Conservation (phyloP, 2,113 vertebrate species). For the Limanda limanda region DNA sequence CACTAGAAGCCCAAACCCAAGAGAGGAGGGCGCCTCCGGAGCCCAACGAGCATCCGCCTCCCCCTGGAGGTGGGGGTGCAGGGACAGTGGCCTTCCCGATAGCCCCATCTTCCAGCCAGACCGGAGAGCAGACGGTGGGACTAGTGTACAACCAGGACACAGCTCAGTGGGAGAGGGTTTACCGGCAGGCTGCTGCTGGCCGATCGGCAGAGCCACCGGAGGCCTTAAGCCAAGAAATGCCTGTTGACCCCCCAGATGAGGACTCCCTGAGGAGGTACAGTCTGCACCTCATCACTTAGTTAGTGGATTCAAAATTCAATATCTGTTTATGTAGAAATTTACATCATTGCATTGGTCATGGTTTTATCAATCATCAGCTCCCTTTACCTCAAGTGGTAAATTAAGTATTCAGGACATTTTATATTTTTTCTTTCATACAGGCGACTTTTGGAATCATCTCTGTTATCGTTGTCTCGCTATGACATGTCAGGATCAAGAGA, state of each 20-base stretch:
- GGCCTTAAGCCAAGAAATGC: conserved; percentile 98
- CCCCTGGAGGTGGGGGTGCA: conserved; percentile 68
- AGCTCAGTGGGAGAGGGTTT: conserved; percentile 95
- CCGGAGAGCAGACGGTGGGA: conserved; percentile 92
- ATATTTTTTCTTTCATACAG: conserved; percentile 78
- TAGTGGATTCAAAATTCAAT: too few species aligned
- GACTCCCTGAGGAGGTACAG: conserved; percentile 95
- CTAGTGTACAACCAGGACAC: conserved; percentile 98
- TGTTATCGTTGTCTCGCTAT: conserved; percentile 95
- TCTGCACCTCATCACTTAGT: not conserved
- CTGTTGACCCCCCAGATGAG: conserved; percentile 96
- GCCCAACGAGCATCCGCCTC: conserved; percentile 76
- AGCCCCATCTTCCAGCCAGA: conserved; percentile 79
- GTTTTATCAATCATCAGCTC: too few species aligned
- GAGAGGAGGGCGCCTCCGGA: conserved; percentile 86
- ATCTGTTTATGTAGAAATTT: too few species aligned
- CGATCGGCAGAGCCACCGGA: conserved; percentile 89
- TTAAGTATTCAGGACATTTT: too few species aligned
- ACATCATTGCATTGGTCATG: too few species aligned
- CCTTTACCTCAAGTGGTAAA: too few species aligned
- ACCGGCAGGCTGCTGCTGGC: conserved; percentile 88
- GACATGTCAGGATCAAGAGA: conserved; percentile 97
- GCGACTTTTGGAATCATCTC: conserved; percentile 96
- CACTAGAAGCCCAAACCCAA: conserved; percentile 79
- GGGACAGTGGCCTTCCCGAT: conserved; percentile 65